Base-by-base conservation (phyloP, 2,113 vertebrate species). In the Ahaetulla prasina region DNA sequence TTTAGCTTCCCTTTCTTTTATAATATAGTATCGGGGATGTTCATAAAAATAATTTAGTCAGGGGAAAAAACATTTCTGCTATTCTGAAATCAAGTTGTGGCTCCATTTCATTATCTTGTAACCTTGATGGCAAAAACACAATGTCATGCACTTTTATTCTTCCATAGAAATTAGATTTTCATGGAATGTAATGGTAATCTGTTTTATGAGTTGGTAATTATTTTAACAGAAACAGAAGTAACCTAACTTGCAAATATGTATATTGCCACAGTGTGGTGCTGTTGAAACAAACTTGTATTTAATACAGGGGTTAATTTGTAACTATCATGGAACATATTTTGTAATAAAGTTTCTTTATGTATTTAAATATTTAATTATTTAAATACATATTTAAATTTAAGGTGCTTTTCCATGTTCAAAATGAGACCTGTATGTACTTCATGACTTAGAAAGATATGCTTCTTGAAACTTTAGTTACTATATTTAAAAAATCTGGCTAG, bases 351-450 rank as follows among this genome's bases (percentile, higher is more conserved):
- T 85, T 0, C 89, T 1, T 54, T 90, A 30, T 7, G 8, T 85
- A 25, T 4, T 91, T 85, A 92, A 85, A 92, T 93, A 91, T 86
- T 11, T 2, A 60, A 47, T 87, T 86, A 14, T 80, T 80, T 80
- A 80, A 80, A 80, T 43, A 8, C 43, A 89, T 92, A 93, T 39
- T 92, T 55, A 92, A 50, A 88, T 80, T 6, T 25, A 86, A 91
- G 55, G 8, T 50, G 35, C 23, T 53, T 52, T 53, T 25, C 3
- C 35, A 80, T 88, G 16, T 27, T 39, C 39, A 11, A 35, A 87
- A 45, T 80, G 7, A 60, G 68, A 30, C 68, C 88, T 50, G 27
- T 80, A 80, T 39, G 68, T 39, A 80, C 16, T 80, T 80, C 35
- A 8, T 39, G 3, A 68, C 9, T 53, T 22, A 74, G 8, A 74